Base-by-base conservation (phyloP, 2,888 invertebrate species). In the Allygus modestus region DNA sequence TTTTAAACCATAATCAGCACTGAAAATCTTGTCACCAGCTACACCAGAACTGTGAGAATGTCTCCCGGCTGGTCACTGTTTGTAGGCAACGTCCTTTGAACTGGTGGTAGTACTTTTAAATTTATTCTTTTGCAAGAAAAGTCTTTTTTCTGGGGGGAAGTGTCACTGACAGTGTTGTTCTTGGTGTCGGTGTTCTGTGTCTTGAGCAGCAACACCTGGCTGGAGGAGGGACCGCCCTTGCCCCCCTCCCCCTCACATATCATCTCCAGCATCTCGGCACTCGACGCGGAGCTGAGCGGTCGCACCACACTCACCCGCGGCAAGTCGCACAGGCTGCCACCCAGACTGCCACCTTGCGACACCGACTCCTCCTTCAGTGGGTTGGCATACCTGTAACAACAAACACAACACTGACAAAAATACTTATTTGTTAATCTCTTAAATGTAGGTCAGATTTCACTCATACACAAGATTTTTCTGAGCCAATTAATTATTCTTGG, bases 81-180 rank as follows among this genome's bases (percentile, higher is more conserved):
- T 46, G 85, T 61, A 26, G 85, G 86, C 81, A 87, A 87, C 87
- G 87, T 87, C 87, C 86, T 86, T 84, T 87, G 87, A 26, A 87
- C 86, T 65, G 86, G 86, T 54, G 87, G 83, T 28, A 87, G 85
- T 28, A 87, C 86, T 81, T 86, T 91, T 87, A 92, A 89, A 90
- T 94, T 94, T 87, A 94, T 93, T 90, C 94, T 94, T 90, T 94
- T 94, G 92, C 95, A 95, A 88, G 94, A 94, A 89, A 95, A 94
- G 92, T 95, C 95, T 92, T 96, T 95, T 86, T 93, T 93, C 46
- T 92, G 90, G 71, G 91, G 90, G 20, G 90, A 90, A 26, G 85
- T 90, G 73, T 94, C 94, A 85, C 95, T 95, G 81, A 96, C 96
- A 91, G 96, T 96, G 91, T 96, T 96, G 89, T 95, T 93, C 90